Base-by-base conservation (phyloP, 2,113 vertebrate genomes). In the Thermophis baileyi region DNA sequence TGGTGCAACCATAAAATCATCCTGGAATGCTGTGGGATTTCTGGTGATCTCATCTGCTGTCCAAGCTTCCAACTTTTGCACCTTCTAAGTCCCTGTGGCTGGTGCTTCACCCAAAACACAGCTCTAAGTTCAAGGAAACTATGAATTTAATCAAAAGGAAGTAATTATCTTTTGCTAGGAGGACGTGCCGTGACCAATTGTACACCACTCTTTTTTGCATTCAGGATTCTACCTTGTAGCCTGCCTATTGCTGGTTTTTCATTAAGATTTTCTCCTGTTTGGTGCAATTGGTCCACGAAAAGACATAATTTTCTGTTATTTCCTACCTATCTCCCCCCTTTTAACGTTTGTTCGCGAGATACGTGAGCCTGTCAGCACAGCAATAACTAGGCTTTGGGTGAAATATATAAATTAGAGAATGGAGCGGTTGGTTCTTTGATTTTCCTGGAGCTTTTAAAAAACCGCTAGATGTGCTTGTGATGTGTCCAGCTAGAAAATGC, bases 121-220 rank as follows among this genome's bases (percentile, higher is more conserved):
- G 51, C 63, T 24, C 9, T 57, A 30, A 89, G 69, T 93, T 86
- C 54, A 44, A 63, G 88, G 81, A 90, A 87, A 63, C n/a, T 55
- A 93, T 90, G 89, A 22, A 90, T 90, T 90, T 50, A 16, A 87
- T 63, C 60, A 25, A 53, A 87, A 90, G 89, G 60, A 90, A 51
- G 27, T 40, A 54, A 40, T 47, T 89, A 51, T 89, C 35, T 60
- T 57, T 93, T 90, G 81, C 50, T 90, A 30, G 46, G 18, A 50
- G 60, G 11, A 40, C 11, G 85, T 30, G 12, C 69, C 40, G 18
- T 60, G 88, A 93, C 27, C 88, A 90, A 89, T 85, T 74, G 3
- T n/a, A 18, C 50, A 40, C 12, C 74, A 49, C 11, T 51, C 46
- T 51, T 90, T 90, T 86, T 63, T 63, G 46, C 54, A 90, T 55